Conservation (phyloP, 2,888 invertebrate species). For the Pandemis heparana region DNA sequence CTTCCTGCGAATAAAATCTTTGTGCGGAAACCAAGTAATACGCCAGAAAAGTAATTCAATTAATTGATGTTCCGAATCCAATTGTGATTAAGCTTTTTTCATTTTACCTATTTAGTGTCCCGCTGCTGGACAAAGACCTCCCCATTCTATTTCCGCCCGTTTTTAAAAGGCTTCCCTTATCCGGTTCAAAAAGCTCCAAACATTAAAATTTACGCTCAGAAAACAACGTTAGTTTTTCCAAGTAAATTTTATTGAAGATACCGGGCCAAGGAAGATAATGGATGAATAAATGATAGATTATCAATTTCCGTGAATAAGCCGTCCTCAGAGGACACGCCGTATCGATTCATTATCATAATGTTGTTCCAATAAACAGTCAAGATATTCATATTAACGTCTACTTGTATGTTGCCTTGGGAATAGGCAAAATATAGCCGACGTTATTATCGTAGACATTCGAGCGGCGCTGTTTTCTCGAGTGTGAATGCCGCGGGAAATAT, state of each 20-base stretch:
- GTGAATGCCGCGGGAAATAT: not conserved
- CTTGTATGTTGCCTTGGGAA: slow-evolving; percentile 7
- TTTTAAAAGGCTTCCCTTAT: no score
- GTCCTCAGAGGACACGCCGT: slow-evolving; percentile 6
- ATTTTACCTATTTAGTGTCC: no score
- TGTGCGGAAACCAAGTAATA: no score
- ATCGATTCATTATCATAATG: slow-evolving; percentile 33
- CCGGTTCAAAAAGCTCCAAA: no score
- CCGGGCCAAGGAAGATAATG: not conserved
- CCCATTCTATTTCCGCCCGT: no score
- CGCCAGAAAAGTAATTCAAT: no score
- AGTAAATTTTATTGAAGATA: not conserved
- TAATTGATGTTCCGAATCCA: no score
- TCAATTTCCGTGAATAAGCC: slow-evolving; percentile 20
- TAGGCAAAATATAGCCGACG: slow-evolving; percentile 2
- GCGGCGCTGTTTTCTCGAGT: not conserved
- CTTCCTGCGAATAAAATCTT: no score
- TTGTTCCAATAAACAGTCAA: slow-evolving; percentile 23
- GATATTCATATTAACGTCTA: slow-evolving; percentile 25
- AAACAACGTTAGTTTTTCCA: slow-evolving; percentile 10
- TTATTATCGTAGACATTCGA: not conserved
- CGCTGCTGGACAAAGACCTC: no score
- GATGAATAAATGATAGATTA: slow-evolving; percentile 32
- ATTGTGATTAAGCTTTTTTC: no score
- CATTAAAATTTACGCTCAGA: no score